A percentile compares a stretch with the other conserved stretches of the same genome.
Evolutionary conservation across 1,140 invertebrate species (phyloP).

Genomic region (Palaemon carinicauda): DNA sequence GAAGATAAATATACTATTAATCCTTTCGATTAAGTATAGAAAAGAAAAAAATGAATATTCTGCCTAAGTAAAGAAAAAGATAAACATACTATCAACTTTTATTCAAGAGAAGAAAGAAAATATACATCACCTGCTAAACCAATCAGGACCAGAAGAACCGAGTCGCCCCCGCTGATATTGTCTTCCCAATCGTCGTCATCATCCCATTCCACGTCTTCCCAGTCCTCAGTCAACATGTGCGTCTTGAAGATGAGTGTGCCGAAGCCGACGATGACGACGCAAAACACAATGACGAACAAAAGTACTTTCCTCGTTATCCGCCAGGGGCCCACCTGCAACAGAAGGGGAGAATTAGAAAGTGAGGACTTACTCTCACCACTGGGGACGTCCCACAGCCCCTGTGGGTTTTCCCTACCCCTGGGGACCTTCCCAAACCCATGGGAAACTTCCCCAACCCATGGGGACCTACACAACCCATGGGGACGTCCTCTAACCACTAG

Average conservation of each 20-base stretch:
- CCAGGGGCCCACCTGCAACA: constrained; percentile 53
- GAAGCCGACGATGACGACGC: constrained; percentile 46
- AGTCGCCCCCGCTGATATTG: constrained; percentile 47
- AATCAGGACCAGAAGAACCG: constrained; percentile 44
- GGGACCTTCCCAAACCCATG: no score
- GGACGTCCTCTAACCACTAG: no score
- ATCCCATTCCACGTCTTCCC: constrained; percentile 29
- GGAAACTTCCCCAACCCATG: no score
- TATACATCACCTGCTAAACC: constrained; percentile 37
- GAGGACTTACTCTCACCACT: no score
- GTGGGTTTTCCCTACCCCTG: no score
- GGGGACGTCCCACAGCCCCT: no score
- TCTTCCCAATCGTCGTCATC: constrained; percentile 51
- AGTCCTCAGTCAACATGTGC: constrained; percentile 41
- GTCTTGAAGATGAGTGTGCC: constrained; percentile 55
- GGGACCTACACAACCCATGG: no score
- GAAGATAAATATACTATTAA: no score
- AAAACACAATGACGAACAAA: constrained; percentile 53
- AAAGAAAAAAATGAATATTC: no score
- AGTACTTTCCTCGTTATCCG: constrained; percentile 43
- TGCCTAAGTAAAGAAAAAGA: no score
- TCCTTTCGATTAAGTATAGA: no score
- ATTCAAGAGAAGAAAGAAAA: background rate
- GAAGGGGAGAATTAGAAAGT: background rate
- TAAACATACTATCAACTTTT: no score